Conservation (phyloP, 37 sponge, comb jelly and placozoan genomes). For the Geodia barretti region DNA sequence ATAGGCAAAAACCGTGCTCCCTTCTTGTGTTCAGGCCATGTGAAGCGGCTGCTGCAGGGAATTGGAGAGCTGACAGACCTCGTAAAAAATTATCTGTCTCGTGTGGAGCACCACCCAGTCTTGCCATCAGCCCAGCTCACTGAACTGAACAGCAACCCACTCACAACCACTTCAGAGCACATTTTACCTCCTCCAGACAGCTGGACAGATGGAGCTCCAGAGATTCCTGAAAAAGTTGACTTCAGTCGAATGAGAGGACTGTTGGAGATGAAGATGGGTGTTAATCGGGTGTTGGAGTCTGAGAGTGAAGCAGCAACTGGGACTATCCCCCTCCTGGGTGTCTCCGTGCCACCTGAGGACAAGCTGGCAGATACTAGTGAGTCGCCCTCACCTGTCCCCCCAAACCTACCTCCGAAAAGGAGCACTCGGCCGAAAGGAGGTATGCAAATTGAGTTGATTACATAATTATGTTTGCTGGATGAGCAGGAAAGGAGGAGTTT, state of each 20-base stretch:
- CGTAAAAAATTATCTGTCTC: conserved; percentile 3
- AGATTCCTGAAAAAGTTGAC: neutral
- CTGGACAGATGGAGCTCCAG: neutral
- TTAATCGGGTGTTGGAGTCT: too few relatives aligned
- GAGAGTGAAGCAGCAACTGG: neutral
- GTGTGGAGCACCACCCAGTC: neutral
- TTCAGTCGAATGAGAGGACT: conserved; percentile 59
- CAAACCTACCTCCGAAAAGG: neutral
- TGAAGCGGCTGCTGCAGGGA: conserved; percentile 60
- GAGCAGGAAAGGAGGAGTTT: neutral
- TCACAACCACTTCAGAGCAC: neutral
- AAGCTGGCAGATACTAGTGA: too few relatives aligned
- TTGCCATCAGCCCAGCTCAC: neutral
- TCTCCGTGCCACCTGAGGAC: neutral
- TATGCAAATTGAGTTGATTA: neutral
- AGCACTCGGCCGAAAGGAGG: neutral
- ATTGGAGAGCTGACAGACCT: conserved; percentile 46
- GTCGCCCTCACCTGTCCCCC: neutral
- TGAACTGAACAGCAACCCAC: neutral
- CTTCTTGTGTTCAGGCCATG: conserved; percentile 41
- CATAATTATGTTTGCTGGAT: neutral
- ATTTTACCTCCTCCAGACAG: neutral
- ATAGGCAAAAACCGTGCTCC: neutral
- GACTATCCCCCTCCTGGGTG: neutral
- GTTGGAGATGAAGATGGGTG: conserved; percentile 32